Percentiles rank a stretch among this genome's conserved stretches.
These are phyloP conservation scores for Leptothorax acervorum DNA, from an alignment of 2,888 invertebrate genomes.

Conservation along the genomic window DNA sequence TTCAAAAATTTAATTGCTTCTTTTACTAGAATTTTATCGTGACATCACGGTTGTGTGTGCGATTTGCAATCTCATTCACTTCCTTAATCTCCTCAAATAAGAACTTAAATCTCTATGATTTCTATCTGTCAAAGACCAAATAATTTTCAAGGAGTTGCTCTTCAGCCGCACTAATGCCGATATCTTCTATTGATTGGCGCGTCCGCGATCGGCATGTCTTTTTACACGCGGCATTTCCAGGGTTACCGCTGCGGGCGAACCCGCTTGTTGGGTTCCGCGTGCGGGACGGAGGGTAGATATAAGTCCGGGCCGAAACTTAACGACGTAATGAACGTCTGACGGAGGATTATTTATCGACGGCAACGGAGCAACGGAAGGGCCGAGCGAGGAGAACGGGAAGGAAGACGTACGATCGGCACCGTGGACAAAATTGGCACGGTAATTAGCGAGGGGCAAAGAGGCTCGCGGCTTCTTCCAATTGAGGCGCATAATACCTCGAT, in stretches of 20 bases:
- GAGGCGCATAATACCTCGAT: conserved; percentile 3
- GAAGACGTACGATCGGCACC: conserved; percentile 58
- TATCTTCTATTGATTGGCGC: conserved; percentile 22
- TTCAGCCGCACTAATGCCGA: neutral
- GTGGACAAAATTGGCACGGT: conserved; percentile 60
- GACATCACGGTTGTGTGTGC: neutral
- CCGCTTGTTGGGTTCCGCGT: conserved; percentile 17
- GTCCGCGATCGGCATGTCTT: neutral
- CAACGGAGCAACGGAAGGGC: conserved; percentile 62
- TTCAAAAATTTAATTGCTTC: neutral
- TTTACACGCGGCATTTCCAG: conserved; percentile 37
- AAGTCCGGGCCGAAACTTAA: conserved; percentile 81
- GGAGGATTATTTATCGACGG: conserved; percentile 83
- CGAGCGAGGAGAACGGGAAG: conserved; percentile 51
- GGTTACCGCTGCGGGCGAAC: conserved; percentile 38
- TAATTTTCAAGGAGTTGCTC: neutral
- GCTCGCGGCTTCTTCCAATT: conserved; percentile 25
- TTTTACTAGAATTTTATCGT: neutral
- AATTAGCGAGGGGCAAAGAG: conserved; percentile 25
- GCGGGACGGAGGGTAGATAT: conserved; percentile 71
- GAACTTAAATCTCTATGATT: neutral
- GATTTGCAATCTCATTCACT: neutral
- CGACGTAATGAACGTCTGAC: conserved; percentile 83
- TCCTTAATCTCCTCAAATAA: neutral
- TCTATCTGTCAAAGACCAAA: neutral